Conservation (phyloP, 2,113 vertebrate genomes). For the Psittacula cyanocephala region DNA sequence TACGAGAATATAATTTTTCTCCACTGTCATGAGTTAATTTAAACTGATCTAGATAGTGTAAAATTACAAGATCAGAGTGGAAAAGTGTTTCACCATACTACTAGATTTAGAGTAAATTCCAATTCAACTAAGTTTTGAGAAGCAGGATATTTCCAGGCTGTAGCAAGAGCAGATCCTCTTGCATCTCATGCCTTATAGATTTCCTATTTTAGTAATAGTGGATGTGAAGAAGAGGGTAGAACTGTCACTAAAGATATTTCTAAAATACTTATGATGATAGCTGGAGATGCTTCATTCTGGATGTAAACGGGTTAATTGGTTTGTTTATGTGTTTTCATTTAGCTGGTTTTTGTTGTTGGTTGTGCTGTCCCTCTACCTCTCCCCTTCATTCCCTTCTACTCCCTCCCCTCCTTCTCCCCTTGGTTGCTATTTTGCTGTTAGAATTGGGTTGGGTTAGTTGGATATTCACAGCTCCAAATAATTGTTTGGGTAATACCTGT, state of each 20-base stretch:
- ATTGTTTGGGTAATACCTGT: neutral
- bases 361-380: neutral
- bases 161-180: neutral
- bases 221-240: neutral
- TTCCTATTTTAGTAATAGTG: neutral
- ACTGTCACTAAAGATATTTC: neutral
- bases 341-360: neutral
- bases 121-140: neutral
- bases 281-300: neutral
- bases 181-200: neutral
- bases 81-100: neutral
- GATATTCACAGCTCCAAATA: neutral
- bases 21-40: neutral
- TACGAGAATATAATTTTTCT: neutral
- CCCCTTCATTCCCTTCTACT: neutral
- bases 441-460: neutral
- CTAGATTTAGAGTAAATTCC: neutral
- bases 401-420: neutral
- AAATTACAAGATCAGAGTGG: neutral
- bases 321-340: neutral
- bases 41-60: neutral
- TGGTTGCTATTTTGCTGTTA: neutral
- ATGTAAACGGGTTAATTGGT: neutral
- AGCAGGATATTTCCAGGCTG: neutral
- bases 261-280: neutral